Conservation (phyloP, 2,888 invertebrate genomes). For the Euplagia quadripunctaria region DNA sequence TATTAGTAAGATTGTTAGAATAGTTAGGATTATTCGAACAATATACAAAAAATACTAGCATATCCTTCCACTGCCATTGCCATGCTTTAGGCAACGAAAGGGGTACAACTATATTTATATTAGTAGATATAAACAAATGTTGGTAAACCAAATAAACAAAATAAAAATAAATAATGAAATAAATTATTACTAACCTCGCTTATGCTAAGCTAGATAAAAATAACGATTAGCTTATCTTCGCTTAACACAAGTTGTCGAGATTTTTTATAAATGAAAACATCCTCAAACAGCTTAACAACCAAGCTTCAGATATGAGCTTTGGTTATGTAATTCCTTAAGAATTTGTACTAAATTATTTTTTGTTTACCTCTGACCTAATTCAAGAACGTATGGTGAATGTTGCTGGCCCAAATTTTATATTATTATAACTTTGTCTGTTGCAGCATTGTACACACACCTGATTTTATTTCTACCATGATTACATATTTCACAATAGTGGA, state of each 20-base stretch:
- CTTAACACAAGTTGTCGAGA: neutral
- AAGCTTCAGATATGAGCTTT: neutral
- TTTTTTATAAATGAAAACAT: neutral
- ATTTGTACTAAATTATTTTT: neutral
- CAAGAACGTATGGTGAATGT: neutral
- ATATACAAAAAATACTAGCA: neutral
- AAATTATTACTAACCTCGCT: neutral
- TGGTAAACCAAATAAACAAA: neutral
- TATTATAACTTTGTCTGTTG: neutral
- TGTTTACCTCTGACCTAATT: neutral
- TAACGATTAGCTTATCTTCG: neutral
- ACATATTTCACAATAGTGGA: constrained; percentile 8
- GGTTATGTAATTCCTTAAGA: neutral
- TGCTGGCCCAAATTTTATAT: too few relatives aligned
- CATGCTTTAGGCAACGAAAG: neutral
- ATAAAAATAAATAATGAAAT: too few relatives aligned
- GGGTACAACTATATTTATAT: neutral
- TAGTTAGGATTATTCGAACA: too few relatives aligned
- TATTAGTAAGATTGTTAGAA: too few relatives aligned
- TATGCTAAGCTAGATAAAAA: neutral
- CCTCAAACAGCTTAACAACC: neutral
- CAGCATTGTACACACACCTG: neutral
- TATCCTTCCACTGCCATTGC: neutral
- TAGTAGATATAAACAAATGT: neutral
- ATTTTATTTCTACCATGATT: neutral